Percentiles rank a stretch among this genome's conserved stretches.
Conservation (phyloP, 2,113 vertebrate genomes). For the Pseudonaja textilis region DNA sequence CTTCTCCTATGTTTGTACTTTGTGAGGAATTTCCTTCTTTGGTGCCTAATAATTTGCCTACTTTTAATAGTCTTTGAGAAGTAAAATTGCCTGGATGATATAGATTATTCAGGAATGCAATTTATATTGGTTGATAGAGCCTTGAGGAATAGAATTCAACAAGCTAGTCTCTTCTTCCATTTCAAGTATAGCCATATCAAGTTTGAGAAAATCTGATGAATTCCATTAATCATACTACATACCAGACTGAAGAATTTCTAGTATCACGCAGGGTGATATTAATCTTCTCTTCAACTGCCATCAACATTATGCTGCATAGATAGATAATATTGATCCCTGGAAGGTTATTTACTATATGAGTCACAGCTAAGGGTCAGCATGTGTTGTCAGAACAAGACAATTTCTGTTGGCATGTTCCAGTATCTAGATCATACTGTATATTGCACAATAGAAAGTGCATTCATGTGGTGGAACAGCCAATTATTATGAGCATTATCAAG, state of each 20-base stretch:
- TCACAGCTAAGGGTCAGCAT: slow-evolving; percentile 34
- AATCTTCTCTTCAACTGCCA: neutral
- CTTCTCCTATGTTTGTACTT: neutral
- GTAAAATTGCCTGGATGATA: neutral
- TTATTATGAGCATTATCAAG: slow-evolving; percentile 61
- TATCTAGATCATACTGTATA: slow-evolving; percentile 12
- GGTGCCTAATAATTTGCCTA: neutral
- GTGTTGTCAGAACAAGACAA: slow-evolving; percentile 14
- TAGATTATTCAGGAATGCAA: neutral
- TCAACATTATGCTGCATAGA: neutral
- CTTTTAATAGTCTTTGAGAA: neutral
- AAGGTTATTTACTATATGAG: slow-evolving; percentile 9
- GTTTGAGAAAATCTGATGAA: neutral
- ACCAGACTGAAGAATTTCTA: neutral
- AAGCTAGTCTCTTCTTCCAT: neutral
- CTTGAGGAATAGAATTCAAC: neutral
- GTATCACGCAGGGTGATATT: neutral
- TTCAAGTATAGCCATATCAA: neutral
- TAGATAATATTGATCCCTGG: slow-evolving; percentile 14
- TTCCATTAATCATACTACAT: neutral
- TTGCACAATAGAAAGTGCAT: slow-evolving; percentile 44
- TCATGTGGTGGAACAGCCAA: slow-evolving; percentile 47
- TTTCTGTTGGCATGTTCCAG: slow-evolving; percentile 12
- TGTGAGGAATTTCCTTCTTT: neutral
- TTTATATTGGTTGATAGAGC: neutral